phyloP scores from a whole-genome alignment of 1,140 invertebrate genomes.

The Rhagoletis zephyria region DNA sequence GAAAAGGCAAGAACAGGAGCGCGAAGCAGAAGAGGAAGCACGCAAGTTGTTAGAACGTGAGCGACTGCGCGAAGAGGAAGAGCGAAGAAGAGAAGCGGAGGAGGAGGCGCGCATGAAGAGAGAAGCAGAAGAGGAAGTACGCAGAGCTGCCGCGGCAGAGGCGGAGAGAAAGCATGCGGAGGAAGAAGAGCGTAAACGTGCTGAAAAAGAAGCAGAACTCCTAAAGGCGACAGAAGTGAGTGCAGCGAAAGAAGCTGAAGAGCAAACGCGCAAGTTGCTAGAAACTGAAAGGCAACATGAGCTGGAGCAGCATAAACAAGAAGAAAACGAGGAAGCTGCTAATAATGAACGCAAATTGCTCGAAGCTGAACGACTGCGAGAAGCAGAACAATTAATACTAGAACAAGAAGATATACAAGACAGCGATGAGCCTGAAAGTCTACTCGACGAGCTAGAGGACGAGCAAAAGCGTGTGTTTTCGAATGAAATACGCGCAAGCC shows the following conservation, averaged over 20 bases:
- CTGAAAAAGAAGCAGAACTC: conserved; percentile 53
- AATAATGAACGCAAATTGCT: conserved; percentile 57
- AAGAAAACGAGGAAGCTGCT: conserved; percentile 11
- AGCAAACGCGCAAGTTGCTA: conserved; percentile 53
- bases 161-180: background rate
- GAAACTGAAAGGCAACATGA: conserved; percentile 57
- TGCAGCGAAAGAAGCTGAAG: conserved; percentile 1
- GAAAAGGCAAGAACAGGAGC: conserved; percentile 58
- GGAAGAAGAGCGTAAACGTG: conserved; percentile 8
- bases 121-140: conserved; percentile 53
- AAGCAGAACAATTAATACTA: conserved; percentile 42
- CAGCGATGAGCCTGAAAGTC: background rate
- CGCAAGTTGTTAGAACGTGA: background rate
- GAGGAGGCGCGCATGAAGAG: conserved; percentile 53
- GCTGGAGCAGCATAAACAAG: conserved; percentile 2
- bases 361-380: conserved; percentile 54
- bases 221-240: background rate
- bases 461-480: background rate
- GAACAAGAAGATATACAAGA: conserved; percentile 56
- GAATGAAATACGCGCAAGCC: background rate
- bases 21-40: conserved; percentile 39
- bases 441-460: conserved; percentile 10
- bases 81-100: conserved; percentile 56
- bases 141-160: conserved; percentile 16
- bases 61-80: background rate